phyloP scores from a whole-genome alignment of 2,797 vertebrate species.

The Syndactyla subalaris region DNA sequence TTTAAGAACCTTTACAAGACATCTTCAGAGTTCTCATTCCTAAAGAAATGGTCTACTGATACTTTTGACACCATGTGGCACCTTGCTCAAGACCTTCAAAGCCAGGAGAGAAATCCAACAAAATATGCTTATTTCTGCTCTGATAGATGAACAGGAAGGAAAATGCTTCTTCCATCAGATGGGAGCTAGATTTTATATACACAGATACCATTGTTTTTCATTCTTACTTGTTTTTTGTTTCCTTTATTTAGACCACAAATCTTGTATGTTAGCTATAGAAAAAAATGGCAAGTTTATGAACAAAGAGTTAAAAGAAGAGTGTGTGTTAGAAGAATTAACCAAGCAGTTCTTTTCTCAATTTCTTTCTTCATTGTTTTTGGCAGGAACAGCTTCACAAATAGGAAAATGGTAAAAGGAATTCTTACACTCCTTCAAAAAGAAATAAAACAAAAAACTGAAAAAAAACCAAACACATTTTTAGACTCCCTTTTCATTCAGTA shows the following conservation, averaged over 20 bases:
- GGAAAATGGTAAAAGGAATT: neutral
- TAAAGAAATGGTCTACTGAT: neutral
- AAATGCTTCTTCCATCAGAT: neutral
- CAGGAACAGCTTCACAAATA: neutral
- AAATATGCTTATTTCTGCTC: neutral
- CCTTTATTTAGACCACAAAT: neutral
- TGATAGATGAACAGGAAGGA: neutral
- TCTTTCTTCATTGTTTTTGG: neutral
- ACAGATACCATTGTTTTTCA: neutral
- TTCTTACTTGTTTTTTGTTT: neutral
- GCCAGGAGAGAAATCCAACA: neutral
- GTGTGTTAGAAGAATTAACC: neutral
- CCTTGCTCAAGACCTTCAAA: neutral
- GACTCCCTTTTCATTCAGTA: neutral
- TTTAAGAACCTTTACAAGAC: neutral
- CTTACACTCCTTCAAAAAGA: neutral
- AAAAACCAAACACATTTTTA: neutral
- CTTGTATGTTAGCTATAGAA: neutral
- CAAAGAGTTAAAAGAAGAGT: neutral
- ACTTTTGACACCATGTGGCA: neutral
- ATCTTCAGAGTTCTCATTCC: neutral
- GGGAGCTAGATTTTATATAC: neutral
- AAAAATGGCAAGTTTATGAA: neutral
- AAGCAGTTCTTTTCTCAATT: neutral
- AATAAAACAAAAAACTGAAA: neutral